These are phyloP conservation scores for Distichodus sexfasciatus DNA, from an alignment of 2,797 vertebrate species.

Conservation along the genomic window DNA sequence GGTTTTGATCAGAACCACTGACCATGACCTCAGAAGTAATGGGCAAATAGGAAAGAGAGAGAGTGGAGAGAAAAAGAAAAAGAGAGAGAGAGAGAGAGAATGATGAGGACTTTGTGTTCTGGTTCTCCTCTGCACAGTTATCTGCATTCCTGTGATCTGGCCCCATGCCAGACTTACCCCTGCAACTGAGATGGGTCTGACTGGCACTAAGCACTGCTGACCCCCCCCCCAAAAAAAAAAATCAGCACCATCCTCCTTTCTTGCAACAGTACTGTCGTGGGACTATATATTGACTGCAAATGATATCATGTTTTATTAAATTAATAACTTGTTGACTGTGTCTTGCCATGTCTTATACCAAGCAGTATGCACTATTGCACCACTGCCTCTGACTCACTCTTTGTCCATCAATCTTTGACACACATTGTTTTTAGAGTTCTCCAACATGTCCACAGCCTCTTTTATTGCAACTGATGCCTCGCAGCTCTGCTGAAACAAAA, in stretches of 20 bases:
- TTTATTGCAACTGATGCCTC: neutral
- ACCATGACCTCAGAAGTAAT: conserved; percentile 27
- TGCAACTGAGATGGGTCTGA: conserved; percentile 35
- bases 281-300: neutral
- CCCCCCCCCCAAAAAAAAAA: conserved; percentile 33
- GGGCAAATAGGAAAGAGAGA: neutral
- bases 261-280: conserved; percentile 6
- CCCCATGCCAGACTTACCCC: conserved; percentile 22
- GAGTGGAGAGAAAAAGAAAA: conserved; percentile 13
- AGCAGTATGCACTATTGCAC: too few species aligned
- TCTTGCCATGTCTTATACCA: too few species aligned
- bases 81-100: conserved; percentile 5
- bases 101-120: conserved; percentile 21
- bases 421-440: neutral
- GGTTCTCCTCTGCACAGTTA: conserved; percentile 36
- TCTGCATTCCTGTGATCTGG: conserved; percentile 51
- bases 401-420: neutral
- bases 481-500: too few species aligned
- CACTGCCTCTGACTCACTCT: neutral
- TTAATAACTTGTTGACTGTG: too few species aligned
- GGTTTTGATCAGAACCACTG: conserved; percentile 23
- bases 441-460: neutral
- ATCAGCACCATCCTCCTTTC: conserved; percentile 12
- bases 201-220: conserved; percentile 43
- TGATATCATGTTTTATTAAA: too few species aligned